Conservation (phyloP, 2,888 invertebrate species). For the Crossocerus cetratus region DNA sequence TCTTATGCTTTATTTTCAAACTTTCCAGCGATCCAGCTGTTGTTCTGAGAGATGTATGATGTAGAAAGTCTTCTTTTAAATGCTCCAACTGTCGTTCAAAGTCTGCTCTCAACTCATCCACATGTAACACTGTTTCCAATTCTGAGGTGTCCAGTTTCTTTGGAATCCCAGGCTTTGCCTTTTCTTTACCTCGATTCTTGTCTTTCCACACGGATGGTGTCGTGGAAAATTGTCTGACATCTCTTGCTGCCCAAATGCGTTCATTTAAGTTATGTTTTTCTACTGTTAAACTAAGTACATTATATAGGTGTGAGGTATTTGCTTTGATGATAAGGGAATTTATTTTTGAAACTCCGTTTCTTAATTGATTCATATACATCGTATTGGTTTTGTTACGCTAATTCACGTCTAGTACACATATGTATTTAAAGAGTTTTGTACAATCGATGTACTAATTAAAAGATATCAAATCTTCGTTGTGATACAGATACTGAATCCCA, state of each 20-base stretch:
- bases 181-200: constrained; percentile 68
- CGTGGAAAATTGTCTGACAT: constrained; percentile 30
- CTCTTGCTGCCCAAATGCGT: not conserved
- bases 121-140: constrained; percentile 82
- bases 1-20: constrained; percentile 86
- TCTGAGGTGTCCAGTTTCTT: constrained; percentile 11
- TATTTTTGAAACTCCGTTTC: no score
- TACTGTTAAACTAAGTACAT: no score
- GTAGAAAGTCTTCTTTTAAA: constrained; percentile 88
- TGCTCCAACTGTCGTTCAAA: constrained; percentile 83
- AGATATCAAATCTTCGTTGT: no score
- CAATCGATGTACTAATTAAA: no score
- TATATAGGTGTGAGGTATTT: no score
- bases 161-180: constrained; percentile 40
- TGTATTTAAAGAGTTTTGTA: no score
- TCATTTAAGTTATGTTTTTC: no score
- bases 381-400: no score
- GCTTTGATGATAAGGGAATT: no score
- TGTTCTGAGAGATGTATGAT: constrained; percentile 88
- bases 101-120: constrained; percentile 84
- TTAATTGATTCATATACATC: no score
- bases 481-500: no score
- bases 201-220: constrained; percentile 46
- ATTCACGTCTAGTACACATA: no score
- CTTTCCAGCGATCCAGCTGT: constrained; percentile 89